Percentiles rank a stretch among this genome's conserved stretches.
Evolutionary conservation across 2,888 invertebrate species (phyloP).

Genomic region (Dicycla oo): DNA sequence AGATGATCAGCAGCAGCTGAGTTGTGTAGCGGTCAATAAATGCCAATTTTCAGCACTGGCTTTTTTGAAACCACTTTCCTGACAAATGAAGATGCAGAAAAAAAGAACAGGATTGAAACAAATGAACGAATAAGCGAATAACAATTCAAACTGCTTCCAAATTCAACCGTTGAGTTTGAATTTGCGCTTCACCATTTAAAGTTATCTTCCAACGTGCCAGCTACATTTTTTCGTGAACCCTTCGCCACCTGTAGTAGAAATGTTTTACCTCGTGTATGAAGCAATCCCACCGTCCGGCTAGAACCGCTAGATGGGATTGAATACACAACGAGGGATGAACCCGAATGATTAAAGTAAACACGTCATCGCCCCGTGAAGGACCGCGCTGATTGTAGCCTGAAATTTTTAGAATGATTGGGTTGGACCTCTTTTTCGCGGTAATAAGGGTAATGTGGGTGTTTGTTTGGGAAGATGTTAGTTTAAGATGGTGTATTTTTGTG

Average conservation of each 20-base stretch:
- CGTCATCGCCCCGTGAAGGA: conserved; percentile 65
- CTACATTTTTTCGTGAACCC: conserved; percentile 30
- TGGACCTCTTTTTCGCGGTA: conserved; percentile 57
- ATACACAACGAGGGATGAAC: conserved; percentile 71
- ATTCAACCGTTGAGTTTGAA: conserved; percentile 26
- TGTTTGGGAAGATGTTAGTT: conserved; percentile 9
- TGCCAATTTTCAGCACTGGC: background rate
- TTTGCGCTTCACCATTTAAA: conserved; percentile 15
- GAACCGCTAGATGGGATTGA: conserved; percentile 62
- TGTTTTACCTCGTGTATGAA: conserved; percentile 59
- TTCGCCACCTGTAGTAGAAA: conserved; percentile 33
- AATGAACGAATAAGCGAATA: background rate
- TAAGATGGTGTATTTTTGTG: conserved; percentile 22
- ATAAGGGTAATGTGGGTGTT: conserved; percentile 43
- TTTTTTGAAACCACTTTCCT: no score
- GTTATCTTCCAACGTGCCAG: conserved; percentile 5
- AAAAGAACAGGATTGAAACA: background rate
- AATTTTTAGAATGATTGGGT: conserved; percentile 70
- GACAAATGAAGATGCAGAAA: background rate
- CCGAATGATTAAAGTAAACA: conserved; percentile 75
- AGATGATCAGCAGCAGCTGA: no score
- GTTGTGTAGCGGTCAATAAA: background rate
- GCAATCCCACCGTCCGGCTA: conserved; percentile 57
- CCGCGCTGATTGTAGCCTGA: conserved; percentile 71
- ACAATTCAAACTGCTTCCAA: conserved; percentile 9